Evolutionary conservation across 2,888 invertebrate species (phyloP).

Genomic region (Drosophila setosimentum): DNA sequence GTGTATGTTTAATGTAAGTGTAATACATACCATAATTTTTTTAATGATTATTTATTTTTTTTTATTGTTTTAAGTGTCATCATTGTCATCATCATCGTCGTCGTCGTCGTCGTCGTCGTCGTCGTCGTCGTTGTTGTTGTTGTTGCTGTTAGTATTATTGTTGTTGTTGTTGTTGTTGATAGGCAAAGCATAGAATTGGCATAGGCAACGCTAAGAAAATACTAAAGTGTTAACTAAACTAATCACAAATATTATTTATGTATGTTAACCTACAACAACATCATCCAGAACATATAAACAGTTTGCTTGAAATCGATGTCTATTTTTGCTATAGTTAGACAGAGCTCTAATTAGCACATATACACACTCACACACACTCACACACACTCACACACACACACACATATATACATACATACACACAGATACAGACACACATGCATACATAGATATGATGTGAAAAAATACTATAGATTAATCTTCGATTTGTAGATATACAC

Average conservation of each 20-base stretch:
- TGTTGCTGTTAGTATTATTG: constrained; percentile 8
- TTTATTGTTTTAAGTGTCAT: constrained; percentile 29
- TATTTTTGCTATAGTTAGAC: constrained; percentile 58
- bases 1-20: constrained; percentile 30
- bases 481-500: constrained; percentile 3
- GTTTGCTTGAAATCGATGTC: constrained; percentile 42
- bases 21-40: not conserved
- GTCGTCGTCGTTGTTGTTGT: constrained; percentile 21
- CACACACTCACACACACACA: not conserved
- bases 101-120: constrained; percentile 17
- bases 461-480: not conserved
- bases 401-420: not conserved
- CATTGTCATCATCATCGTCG: constrained; percentile 16
- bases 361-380: not conserved
- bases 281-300: constrained; percentile 4
- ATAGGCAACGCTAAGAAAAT: constrained; percentile 1
- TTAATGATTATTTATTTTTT: constrained; percentile 19
- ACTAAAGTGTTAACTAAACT: constrained; percentile 2
- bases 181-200: constrained; percentile 2
- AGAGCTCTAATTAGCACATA: constrained; percentile 29
- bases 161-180: constrained; percentile 24
- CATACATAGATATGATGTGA: not conserved
- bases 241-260: not conserved
- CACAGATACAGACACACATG: not conserved
- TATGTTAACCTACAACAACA: constrained; percentile 19